A percentile compares a stretch with the other conserved stretches of the same genome.
phyloP scores from a whole-genome alignment of 2,888 invertebrate genomes.

The Chorisops tibialis region DNA sequence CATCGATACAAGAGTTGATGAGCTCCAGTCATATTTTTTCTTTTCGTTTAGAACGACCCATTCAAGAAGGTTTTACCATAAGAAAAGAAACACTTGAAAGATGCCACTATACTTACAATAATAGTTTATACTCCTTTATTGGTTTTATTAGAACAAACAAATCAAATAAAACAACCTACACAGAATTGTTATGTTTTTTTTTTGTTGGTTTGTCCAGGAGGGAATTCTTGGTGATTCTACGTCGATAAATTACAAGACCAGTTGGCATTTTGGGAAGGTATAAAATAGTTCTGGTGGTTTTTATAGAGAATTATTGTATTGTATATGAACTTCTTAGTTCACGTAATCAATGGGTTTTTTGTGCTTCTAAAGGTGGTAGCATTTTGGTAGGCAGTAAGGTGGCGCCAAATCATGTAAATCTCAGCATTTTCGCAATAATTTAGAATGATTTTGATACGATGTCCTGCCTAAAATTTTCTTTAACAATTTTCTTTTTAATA shows the following conservation, averaged over 20 bases:
- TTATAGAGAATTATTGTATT: too few species aligned
- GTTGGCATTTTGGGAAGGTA: conserved; percentile 4
- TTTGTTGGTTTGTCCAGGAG: conserved; percentile 8
- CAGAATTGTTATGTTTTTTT: neutral
- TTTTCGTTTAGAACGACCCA: conserved; percentile 10
- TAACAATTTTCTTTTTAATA: too few species aligned
- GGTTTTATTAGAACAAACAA: conserved; percentile 24
- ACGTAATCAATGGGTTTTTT: too few species aligned
- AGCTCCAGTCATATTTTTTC: neutral
- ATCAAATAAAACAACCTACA: conserved; percentile 22
- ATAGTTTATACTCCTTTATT: conserved; percentile 23
- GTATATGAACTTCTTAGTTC: too few species aligned
- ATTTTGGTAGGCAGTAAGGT: too few species aligned
- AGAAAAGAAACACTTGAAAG: conserved; percentile 24
- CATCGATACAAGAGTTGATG: too few species aligned
- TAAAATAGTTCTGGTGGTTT: conserved; percentile 14
- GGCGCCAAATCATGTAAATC: too few species aligned
- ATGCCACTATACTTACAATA: conserved; percentile 23
- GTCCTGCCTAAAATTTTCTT: too few species aligned
- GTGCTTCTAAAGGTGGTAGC: too few species aligned
- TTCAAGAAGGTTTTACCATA: conserved; percentile 19
- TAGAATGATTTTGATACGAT: too few species aligned
- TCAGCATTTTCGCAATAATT: too few species aligned
- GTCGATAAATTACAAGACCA: conserved; percentile 18
- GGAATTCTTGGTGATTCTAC: conserved; percentile 16